Percentiles rank a stretch among this genome's conserved stretches.
Conservation (phyloP, 35 echinoderm and acorn worm genomes). For the Lytechinus variegatus region DNA sequence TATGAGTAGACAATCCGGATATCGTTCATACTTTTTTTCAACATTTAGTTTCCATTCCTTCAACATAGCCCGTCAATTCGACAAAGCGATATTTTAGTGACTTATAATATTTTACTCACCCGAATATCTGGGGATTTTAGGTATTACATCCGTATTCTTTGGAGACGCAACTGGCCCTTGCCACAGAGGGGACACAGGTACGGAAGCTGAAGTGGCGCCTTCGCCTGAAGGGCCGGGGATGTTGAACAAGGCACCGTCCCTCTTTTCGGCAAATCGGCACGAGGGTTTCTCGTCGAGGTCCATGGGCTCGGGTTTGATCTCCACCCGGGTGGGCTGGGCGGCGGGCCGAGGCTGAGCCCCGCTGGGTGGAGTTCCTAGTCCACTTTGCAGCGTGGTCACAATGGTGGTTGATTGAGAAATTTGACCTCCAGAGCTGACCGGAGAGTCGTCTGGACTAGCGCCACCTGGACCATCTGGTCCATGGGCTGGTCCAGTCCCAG, state of each 20-base stretch:
- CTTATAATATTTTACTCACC: neutral
- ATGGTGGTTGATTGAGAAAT: neutral
- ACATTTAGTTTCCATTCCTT: neutral
- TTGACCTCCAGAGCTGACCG: neutral
- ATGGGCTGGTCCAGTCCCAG: neutral
- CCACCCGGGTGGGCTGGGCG: neutral
- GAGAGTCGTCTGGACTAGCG: neutral
- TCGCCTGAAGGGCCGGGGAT: neutral
- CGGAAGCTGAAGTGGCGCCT: neutral
- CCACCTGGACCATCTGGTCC: neutral
- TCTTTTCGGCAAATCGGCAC: neutral
- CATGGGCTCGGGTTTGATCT: constrained; percentile 27
- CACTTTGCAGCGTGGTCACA: neutral
- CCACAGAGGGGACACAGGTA: neutral
- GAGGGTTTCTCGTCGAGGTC: constrained; percentile 29
- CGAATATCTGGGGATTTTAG: neutral
- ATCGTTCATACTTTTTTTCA: neutral
- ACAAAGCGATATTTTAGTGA: neutral
- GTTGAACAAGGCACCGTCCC: neutral
- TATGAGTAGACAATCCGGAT: neutral
- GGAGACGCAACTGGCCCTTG: neutral
- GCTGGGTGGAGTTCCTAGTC: neutral
- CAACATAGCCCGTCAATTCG: neutral
- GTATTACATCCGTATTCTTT: neutral
- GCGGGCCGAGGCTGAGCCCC: neutral